Base-by-base conservation (phyloP, 2,797 vertebrate species). In the Craterocephalus amniculus region DNA sequence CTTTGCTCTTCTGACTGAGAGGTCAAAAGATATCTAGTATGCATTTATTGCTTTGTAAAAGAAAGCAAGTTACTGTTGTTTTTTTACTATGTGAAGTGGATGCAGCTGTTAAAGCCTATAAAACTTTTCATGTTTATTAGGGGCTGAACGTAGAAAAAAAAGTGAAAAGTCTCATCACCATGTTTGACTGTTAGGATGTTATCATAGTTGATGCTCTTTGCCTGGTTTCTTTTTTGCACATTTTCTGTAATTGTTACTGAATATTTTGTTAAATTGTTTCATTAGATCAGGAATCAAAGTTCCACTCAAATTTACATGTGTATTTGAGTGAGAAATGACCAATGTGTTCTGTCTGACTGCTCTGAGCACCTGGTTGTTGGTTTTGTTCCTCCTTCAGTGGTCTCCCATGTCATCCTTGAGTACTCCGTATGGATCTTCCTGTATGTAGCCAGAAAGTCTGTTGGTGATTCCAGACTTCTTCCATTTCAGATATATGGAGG, bases 1-100 rank as follows among this genome's bases (percentile, higher is more conserved):
- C 68, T 80, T 82, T 72, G 56, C 60, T 75, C 78, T 72, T 72
- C 73, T 75, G 70, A 66, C 58, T 67, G 70, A 81, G 73, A 79
- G 66, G 83, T 85, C 81, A 77, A 58, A 83, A 52, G 54, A 70
- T 51, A 38, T 51, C 52, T 55, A 38, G 51, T 29, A 54, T n/a
- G n/a, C 74, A 86, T 72, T n/a, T 45, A 67, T 83, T 74, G 77
- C 60, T 65, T 58, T 74, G 67, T 83, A 74, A 72, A 75, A 82
- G 57, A 72, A 80, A 82, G 72, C 68, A 58, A 78, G 79, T 70
- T 49, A 77, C 63, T 70, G 36, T 64, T 78, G 73, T 64, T 65
- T 68, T 26, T 67, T 27, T 63, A 13, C n/a, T n/a, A n/a, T n/a
- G n/a, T n/a, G n/a, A 16, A 29, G 45, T 58, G 14, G 59, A 58